These are phyloP conservation scores for Bombyx huttoni DNA, from an alignment of 2,888 invertebrate genomes.

Conservation along the genomic window DNA sequence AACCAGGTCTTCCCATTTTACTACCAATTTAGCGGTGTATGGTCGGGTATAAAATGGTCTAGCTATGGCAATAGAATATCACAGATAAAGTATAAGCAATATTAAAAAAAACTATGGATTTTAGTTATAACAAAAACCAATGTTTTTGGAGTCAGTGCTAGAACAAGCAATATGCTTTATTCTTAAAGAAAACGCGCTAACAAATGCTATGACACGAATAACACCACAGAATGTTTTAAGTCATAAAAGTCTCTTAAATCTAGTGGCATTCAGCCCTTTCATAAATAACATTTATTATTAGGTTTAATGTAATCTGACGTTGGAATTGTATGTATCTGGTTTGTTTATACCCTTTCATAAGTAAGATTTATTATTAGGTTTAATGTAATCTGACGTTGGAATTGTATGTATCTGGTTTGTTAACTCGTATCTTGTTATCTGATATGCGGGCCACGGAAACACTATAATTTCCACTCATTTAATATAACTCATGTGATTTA, in stretches of 20 bases:
- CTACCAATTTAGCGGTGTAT: too few relatives aligned
- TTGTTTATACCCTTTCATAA: slow-evolving; percentile 8
- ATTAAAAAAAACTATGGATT: too few relatives aligned
- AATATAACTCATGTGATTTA: slow-evolving; percentile 40
- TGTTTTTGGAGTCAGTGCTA: background rate
- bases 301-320: background rate
- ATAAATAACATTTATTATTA: background rate
- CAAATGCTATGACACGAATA: background rate
- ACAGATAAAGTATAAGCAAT: too few relatives aligned
- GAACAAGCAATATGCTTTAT: background rate
- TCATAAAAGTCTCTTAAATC: background rate
- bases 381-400: slow-evolving; percentile 1
- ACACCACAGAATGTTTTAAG: background rate
- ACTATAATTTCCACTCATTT: slow-evolving; percentile 48
- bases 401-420: slow-evolving; percentile 19
- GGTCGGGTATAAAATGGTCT: too few relatives aligned
- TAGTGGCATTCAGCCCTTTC: background rate
- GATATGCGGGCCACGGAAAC: slow-evolving; percentile 59
- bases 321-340: slow-evolving; percentile 17
- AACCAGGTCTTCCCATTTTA: too few relatives aligned
- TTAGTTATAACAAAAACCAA: too few relatives aligned
- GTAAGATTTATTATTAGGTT: background rate
- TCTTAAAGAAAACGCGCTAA: background rate
- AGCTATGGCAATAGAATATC: too few relatives aligned
- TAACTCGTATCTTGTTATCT: slow-evolving; percentile 32